Base-by-base conservation (phyloP, 2,888 invertebrate genomes). In the Stegophylla sp. region DNA sequence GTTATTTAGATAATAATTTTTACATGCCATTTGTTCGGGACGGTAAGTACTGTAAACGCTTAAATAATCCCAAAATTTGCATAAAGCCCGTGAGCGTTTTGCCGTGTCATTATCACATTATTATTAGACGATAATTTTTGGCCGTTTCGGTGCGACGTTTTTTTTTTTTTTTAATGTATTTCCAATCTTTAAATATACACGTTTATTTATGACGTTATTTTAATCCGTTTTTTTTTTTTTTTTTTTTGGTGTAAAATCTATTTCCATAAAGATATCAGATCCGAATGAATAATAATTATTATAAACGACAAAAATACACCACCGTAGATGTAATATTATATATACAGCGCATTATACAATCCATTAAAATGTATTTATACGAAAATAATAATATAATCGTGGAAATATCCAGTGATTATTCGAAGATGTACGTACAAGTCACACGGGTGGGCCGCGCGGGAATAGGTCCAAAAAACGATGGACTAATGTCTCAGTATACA, bases 121-220 rank as follows among this genome's bases (percentile, higher is more conserved):
- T 34, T 7, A 7, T 34, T 71, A 51, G 13, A 28, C n/a, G 51
- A 20, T 71, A 71, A 20, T 51, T n/a, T 12, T 53, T 3, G 69
- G 34, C 28, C 51, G 51, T 71, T 71, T 51, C 34, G n/a, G 51
- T 20, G 34, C 23, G 69, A 34, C 69, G 34, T 15, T 28, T 53
- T 34, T 34, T 53, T 71, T 34, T 15, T 28, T 53, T 34, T 34
- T 53, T 71, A 71, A 71, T 71, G 34, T 34, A 71, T 53, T n/a
- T n/a, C n/a, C n/a, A n/a, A n/a, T n/a, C n/a, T n/a, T n/a, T n/a
- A n/a, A n/a, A n/a, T n/a, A n/a, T 12, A 71, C 15, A 20, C 10
- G 13, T n/a, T n/a, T 53, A 71, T 71, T 53, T 71, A 71, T 41
- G 71, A 71, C 53, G 41, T 23, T 53, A 71, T 71, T 71, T 53